Conservation (phyloP, 2,797 vertebrate species). For the Tangara arthus region DNA sequence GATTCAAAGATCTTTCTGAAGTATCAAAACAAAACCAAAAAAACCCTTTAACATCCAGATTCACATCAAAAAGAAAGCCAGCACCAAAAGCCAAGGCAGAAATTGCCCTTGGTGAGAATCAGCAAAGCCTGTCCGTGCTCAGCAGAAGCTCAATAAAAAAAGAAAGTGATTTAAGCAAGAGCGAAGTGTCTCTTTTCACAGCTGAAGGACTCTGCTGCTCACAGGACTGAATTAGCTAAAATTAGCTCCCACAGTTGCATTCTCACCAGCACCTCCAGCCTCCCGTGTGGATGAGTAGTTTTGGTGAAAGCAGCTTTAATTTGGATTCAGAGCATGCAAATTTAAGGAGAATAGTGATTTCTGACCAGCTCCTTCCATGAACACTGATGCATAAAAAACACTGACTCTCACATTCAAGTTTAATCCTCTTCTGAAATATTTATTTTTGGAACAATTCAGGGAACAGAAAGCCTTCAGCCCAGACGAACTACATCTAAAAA, state of each 20-base stretch:
- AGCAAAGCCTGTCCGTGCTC: neutral
- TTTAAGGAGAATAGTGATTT: neutral
- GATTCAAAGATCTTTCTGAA: neutral
- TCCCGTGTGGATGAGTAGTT: neutral
- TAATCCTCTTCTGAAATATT: neutral
- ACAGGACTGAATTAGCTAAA: neutral
- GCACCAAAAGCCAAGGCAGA: neutral
- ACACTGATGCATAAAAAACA: neutral
- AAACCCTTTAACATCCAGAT: neutral
- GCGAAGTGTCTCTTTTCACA: neutral
- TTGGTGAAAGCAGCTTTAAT: neutral
- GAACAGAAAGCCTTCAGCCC: neutral
- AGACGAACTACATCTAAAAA: neutral
- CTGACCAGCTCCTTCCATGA: neutral
- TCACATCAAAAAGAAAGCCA: neutral
- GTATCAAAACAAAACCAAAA: neutral
- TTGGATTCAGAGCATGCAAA: neutral
- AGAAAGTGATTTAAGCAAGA: neutral
- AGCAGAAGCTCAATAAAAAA: neutral
- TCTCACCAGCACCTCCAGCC: neutral
- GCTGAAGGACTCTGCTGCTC: neutral
- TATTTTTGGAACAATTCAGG: constrained; percentile 3
- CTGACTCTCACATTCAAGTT: neutral
- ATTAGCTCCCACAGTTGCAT: neutral
- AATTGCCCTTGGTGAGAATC: neutral